Percentiles rank a stretch among this genome's conserved stretches.
Evolutionary conservation across 30 jellyfish, hydroid and myxozoan genomes (phyloP).

Genomic region (Hydractinia echinata): DNA sequence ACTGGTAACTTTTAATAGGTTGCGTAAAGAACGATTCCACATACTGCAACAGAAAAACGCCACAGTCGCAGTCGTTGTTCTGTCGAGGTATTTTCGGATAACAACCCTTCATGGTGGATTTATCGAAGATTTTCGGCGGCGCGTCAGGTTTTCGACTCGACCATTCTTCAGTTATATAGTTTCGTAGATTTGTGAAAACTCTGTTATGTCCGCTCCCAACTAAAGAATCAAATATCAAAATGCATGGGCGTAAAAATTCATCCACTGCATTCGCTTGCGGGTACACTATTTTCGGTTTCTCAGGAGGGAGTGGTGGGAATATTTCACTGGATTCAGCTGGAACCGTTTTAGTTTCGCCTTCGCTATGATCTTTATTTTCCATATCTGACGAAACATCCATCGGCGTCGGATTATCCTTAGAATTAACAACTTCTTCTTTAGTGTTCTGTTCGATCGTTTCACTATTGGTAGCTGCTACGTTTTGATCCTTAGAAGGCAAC

Average conservation of each 20-base stretch:
- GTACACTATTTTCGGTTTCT: not conserved
- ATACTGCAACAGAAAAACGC: conserved; percentile 76
- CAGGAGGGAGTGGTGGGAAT: conserved; percentile 1
- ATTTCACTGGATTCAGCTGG: not conserved
- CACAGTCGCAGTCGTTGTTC: conserved; percentile 95
- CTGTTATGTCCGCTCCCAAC: conserved; percentile 69
- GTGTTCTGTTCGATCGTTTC: too few relatives aligned
- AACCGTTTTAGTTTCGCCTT: not conserved
- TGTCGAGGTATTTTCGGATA: conserved; percentile 86
- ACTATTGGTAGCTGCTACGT: not conserved
- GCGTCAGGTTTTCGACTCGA: conserved; percentile 40
- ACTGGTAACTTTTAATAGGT: conserved; percentile 52
- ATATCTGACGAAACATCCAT: not conserved
- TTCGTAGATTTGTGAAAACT: conserved; percentile 74
- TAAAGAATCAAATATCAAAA: conserved; percentile 78
- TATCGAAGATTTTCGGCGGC: conserved; percentile 53
- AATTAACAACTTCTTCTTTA: too few relatives aligned
- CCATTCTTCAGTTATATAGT: conserved; percentile 79
- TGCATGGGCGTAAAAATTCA: conserved; percentile 62
- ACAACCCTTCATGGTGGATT: conserved; percentile 65
- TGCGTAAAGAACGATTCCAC: conserved; percentile 71
- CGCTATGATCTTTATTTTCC: not conserved
- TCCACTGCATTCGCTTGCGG: conserved; percentile 17
- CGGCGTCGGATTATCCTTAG: not conserved
- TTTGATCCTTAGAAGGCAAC: not conserved